A percentile compares a stretch with the other conserved stretches of the same genome.
Conservation (phyloP, 2,797 vertebrate genomes). For the Halcyon smyrnensis region DNA sequence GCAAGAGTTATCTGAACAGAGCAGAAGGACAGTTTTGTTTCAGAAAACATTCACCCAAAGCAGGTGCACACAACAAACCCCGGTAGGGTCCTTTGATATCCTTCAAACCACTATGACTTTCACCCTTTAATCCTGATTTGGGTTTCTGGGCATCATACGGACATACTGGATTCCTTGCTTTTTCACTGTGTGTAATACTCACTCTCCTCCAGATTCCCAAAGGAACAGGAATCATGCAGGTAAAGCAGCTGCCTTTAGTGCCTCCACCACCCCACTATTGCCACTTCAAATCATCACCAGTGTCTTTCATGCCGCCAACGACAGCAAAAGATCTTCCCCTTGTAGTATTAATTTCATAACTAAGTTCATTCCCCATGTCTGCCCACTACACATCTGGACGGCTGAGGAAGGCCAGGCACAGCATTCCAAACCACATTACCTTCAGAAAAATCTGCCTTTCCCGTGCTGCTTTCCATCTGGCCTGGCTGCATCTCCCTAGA, state of each 20-base stretch:
- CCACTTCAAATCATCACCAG: background rate
- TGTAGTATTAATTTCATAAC: background rate
- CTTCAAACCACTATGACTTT: background rate
- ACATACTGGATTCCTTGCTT: background rate
- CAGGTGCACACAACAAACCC: background rate
- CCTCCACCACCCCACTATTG: background rate
- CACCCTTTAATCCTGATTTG: background rate
- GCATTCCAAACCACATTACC: background rate
- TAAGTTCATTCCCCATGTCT: background rate
- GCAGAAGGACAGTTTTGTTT: background rate
- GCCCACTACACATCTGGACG: background rate
- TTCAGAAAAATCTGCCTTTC: background rate
- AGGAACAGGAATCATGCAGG: fast-evolving
- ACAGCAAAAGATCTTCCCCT: background rate
- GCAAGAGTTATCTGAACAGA: background rate
- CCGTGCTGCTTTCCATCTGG: fast-evolving
- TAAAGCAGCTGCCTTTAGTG: background rate
- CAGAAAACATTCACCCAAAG: background rate
- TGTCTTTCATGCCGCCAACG: background rate
- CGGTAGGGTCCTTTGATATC: background rate
- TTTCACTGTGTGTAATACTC: background rate
- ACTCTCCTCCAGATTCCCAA: background rate
- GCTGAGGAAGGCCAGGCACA: background rate
- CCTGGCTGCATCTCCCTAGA: background rate
- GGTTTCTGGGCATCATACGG: background rate